Evolutionary conservation across 2,797 vertebrate genomes (phyloP).

Genomic region (Rhinatrema bivittatum): DNA sequence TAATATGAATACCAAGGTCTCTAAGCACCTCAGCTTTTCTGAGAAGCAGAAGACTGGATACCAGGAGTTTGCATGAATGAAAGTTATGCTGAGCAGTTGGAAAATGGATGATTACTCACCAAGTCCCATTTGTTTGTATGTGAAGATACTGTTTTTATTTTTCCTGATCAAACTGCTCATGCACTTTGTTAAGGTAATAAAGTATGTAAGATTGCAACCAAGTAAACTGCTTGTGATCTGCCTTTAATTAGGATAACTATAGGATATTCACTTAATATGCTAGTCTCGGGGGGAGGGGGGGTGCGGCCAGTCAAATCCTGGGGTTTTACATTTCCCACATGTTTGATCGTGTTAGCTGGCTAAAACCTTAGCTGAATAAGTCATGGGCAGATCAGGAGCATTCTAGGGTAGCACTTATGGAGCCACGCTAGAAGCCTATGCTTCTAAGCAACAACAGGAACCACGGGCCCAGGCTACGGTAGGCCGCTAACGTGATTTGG

Average conservation of each 20-base stretch:
- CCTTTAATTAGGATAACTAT: conserved; percentile 2
- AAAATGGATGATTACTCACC: conserved; percentile 6
- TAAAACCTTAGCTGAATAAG: too few relatives aligned
- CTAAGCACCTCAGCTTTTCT: not conserved
- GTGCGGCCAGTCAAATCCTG: too few relatives aligned
- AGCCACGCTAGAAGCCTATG: too few relatives aligned
- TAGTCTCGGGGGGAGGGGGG: too few relatives aligned
- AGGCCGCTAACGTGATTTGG: too few relatives aligned
- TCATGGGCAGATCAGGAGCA: too few relatives aligned
- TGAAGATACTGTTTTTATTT: conserved; percentile 7
- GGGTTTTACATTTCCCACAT: too few relatives aligned
- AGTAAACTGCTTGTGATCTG: conserved; percentile 5
- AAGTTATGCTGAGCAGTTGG: conserved; percentile 2
- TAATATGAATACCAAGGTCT: not conserved
- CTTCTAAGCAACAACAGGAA: too few relatives aligned
- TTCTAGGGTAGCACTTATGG: too few relatives aligned
- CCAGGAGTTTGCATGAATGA: conserved; percentile 1
- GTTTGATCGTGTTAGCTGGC: too few relatives aligned
- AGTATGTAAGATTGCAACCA: conserved; percentile 10
- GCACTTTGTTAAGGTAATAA: conserved; percentile 4
- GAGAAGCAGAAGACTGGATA: not conserved
- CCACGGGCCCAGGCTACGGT: too few relatives aligned
- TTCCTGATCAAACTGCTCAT: conserved; percentile 4
- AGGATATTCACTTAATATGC: too few relatives aligned
- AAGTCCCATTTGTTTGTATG: conserved; percentile 6